Conservation (phyloP, 2,888 invertebrate species). For the Drosophila formosana region DNA sequence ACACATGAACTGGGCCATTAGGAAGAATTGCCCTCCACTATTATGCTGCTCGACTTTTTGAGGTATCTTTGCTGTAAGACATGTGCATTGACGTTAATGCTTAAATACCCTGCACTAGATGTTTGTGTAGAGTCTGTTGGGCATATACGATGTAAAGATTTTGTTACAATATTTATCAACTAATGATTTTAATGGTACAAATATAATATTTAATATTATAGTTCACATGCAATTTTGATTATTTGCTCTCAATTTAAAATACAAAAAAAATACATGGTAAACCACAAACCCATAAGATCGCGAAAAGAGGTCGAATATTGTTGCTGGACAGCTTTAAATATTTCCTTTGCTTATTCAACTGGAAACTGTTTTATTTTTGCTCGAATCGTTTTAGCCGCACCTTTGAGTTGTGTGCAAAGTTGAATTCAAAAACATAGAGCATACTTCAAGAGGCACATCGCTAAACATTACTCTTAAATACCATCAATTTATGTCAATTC, state of each 20-base stretch:
- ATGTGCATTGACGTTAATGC: background rate
- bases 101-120: background rate
- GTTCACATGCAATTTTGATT: too few species aligned
- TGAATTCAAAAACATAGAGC: constrained; percentile 30
- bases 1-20: constrained; percentile 28
- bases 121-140: too few species aligned
- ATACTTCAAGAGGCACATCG: constrained; percentile 13
- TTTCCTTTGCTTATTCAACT: background rate
- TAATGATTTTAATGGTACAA: too few species aligned
- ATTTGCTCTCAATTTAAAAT: too few species aligned
- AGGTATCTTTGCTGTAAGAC: background rate
- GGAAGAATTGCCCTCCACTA: constrained; percentile 6
- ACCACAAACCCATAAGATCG: too few species aligned
- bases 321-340: background rate
- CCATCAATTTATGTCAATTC: constrained; percentile 70
- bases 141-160: too few species aligned
- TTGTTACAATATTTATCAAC: too few species aligned
- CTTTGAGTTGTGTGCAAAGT: background rate
- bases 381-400: background rate
- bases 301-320: background rate
- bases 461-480: constrained; percentile 41
- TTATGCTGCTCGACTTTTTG: background rate
- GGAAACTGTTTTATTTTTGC: background rate
- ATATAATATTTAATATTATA: too few species aligned
- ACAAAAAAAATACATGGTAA: too few species aligned